Evolutionary conservation across 2,888 invertebrate genomes (phyloP), one percentile per base, ranked within the genome.

Genomic region (Mythimna loreyi): DNA sequence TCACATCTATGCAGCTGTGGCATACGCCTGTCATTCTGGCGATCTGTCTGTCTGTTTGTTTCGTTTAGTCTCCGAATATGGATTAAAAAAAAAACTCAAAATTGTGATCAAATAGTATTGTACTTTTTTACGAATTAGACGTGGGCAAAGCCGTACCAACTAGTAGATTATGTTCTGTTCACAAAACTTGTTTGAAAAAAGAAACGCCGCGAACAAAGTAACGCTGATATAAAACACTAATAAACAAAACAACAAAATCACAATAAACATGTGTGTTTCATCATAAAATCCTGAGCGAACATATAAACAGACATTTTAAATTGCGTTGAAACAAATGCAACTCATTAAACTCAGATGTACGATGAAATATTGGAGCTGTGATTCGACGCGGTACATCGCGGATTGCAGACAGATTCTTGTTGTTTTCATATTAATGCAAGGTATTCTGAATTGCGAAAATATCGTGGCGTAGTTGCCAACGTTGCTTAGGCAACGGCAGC

Each of bases 341-440:
- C 75, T 78, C 72, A 81, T 85, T 85, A 81, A 82, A 82, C 80
- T 82, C 75, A 76, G 72, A 66, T 75, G 74, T 61, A 65, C 68
- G 75, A 70, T 78, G 72, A 78, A 73, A 74, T 74, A 80, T 71
- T 67, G 67, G 55, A 60, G 67, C 66, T 40, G 57, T 23, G 72
- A 59, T 75, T 77, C 70, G 71, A 72, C 47, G 64, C 43, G 56
- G 57, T 45, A 62, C 21, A 50, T 50, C 40, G 25, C 60, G 62
- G 67, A 53, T 58, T 25, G 40, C 63, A 67, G 67, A 63, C 76
- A 21, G n/a, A 55, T 45, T 77, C 56, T 75, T 75, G 65, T 68
- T 72, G 71, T 30, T 78, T 67, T 75, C 47, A 67, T 71, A 71
- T 69, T 59, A 57, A 67, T 50, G n/a, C 36, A 40, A 64, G 57